These are phyloP conservation scores for Spinibarbus caldwelli DNA, from an alignment of 2,797 vertebrate species.

Conservation along the genomic window DNA sequence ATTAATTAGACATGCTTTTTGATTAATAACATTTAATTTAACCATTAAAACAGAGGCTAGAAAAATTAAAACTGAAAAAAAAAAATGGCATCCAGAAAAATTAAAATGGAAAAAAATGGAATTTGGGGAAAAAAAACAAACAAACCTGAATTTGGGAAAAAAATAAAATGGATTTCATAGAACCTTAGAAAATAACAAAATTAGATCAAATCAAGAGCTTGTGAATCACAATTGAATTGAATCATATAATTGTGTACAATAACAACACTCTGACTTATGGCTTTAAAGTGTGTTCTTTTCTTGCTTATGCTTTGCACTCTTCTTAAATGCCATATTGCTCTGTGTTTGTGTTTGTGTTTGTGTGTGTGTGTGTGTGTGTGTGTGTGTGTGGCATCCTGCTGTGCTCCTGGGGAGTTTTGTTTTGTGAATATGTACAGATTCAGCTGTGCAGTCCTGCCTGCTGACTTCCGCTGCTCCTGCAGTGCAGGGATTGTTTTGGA, in stretches of 20 bases:
- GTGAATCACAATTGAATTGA: not conserved
- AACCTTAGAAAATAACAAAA: too few species aligned
- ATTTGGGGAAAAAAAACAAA: too few species aligned
- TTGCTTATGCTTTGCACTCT: not conserved
- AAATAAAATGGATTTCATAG: too few species aligned
- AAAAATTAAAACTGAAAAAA: too few species aligned
- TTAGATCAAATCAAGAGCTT: not conserved
- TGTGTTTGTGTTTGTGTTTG: not conserved
- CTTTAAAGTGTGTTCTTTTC: not conserved
- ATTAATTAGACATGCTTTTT: too few species aligned
- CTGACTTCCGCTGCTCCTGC: constrained; percentile 33
- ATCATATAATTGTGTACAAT: not conserved
- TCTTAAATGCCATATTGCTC: not conserved
- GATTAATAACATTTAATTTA: too few species aligned
- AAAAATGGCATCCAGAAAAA: too few species aligned
- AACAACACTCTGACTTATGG: not conserved
- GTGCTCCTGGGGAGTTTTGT: constrained; percentile 36
- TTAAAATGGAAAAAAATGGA: too few species aligned
- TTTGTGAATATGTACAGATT: not conserved
- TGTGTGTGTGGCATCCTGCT: constrained; percentile 24
- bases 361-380: not conserved
- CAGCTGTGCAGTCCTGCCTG: constrained; percentile 19
- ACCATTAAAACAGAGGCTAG: too few species aligned
- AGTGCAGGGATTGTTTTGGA: constrained; percentile 53
- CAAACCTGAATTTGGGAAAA: too few species aligned